A percentile compares a stretch with the other conserved stretches of the same genome.
These are phyloP conservation scores for Drosophila greeni DNA, from an alignment of 2,888 invertebrate species.

Conservation along the genomic window DNA sequence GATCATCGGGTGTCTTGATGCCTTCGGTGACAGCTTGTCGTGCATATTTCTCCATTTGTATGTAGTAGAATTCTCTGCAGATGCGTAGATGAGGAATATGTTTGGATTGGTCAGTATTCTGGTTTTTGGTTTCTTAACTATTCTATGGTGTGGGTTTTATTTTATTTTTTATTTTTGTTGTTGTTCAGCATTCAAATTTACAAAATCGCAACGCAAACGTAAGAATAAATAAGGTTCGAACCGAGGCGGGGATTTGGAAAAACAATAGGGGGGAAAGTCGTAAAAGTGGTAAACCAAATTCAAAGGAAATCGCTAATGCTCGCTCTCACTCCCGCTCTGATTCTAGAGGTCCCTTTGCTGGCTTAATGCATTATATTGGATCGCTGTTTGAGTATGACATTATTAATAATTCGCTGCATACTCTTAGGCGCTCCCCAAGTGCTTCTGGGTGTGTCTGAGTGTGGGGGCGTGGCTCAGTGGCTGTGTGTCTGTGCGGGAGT, in stretches of 20 bases:
- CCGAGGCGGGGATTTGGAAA: conserved; percentile 12
- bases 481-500: conserved; percentile 22
- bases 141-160: conserved; percentile 40
- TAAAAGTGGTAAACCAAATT: conserved; percentile 52
- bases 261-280: conserved; percentile 18
- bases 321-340: conserved; percentile 21
- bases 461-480: conserved; percentile 16
- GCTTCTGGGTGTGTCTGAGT: conserved; percentile 31
- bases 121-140: conserved; percentile 37
- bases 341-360: conserved; percentile 48
- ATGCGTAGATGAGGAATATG: conserved; percentile 72
- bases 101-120: conserved; percentile 67
- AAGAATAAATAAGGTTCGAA: conserved; percentile 28
- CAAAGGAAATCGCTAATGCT: conserved; percentile 51
- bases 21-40: conserved; percentile 98
- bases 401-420: conserved; percentile 77
- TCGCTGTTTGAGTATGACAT: conserved; percentile 75
- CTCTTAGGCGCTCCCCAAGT: conserved; percentile 64
- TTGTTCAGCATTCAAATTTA: conserved; percentile 68
- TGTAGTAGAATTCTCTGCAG: conserved; percentile 99
- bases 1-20: conserved; percentile 93
- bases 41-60: conserved; percentile 99
- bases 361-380: conserved; percentile 76
- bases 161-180: conserved; percentile 16
- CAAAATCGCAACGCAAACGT: conserved; percentile 52